These are phyloP conservation scores for Pinctada fucata DNA, from an alignment of 2,888 invertebrate genomes.

Conservation along the genomic window DNA sequence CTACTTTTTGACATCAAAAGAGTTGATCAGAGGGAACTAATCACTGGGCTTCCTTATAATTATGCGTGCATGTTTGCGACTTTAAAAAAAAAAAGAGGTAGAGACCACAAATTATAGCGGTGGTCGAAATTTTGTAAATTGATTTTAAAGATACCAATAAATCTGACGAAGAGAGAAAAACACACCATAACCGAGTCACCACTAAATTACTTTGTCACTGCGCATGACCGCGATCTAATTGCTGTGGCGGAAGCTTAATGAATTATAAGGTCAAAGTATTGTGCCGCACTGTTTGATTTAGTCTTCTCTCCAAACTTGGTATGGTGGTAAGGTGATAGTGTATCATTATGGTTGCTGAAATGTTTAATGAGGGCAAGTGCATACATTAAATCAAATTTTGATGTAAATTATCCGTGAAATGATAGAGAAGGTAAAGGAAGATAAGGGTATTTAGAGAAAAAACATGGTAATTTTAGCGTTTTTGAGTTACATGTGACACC, in stretches of 20 bases:
- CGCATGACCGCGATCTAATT: too few relatives aligned
- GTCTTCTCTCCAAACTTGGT: too few relatives aligned
- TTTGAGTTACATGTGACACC: too few relatives aligned
- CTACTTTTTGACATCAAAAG: too few relatives aligned
- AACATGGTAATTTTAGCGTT: too few relatives aligned
- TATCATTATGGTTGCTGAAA: neutral
- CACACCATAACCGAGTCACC: too few relatives aligned
- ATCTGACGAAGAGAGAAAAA: neutral
- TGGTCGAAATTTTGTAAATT: neutral
- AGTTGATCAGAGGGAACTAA: too few relatives aligned
- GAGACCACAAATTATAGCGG: neutral
- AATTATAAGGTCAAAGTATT: too few relatives aligned
- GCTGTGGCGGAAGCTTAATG: too few relatives aligned
- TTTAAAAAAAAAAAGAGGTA: neutral
- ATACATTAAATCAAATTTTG: conserved; percentile 4
- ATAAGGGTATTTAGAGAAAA: too few relatives aligned
- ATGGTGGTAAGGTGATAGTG: neutral
- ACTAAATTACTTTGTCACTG: too few relatives aligned
- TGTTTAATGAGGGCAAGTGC: neutral
- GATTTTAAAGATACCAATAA: neutral
- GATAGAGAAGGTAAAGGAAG: neutral
- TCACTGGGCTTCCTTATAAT: neutral
- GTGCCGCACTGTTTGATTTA: too few relatives aligned
- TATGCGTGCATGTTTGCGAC: neutral
- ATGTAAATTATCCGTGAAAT: conserved; percentile 12